phyloP scores from a whole-genome alignment of 2,113 vertebrate genomes.

The Thalassarche chlororhynchos region DNA sequence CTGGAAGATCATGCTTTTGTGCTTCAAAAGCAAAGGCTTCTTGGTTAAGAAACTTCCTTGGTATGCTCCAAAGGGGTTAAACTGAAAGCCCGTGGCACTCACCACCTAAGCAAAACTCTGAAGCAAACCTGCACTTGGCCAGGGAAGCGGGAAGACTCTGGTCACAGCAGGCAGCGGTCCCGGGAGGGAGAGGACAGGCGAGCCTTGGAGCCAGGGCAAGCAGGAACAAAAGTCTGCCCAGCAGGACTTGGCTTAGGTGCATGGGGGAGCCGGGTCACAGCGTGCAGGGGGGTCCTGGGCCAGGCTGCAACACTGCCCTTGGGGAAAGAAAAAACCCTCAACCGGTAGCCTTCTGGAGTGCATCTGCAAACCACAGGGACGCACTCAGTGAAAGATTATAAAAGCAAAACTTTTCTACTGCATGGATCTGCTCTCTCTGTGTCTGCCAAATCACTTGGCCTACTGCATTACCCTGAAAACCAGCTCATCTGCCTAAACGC shows the following conservation, averaged over 20 bases:
- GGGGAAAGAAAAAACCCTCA: neutral
- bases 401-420: neutral
- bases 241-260: neutral
- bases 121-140: neutral
- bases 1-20: neutral
- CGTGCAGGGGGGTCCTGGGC: neutral
- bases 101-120: neutral
- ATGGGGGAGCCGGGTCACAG: neutral
- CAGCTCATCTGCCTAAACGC: neutral
- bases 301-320: neutral
- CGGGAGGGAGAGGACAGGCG: neutral
- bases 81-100: fast-evolving
- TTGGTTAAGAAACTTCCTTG: neutral
- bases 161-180: neutral
- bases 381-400: neutral
- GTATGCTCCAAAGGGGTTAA: neutral
- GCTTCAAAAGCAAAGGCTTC: neutral
- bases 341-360: neutral
- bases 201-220: fast-evolving
- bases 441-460: neutral
- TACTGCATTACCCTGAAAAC: neutral
- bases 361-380: neutral
- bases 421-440: neutral
- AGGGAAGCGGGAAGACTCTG: neutral
- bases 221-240: neutral